Percentiles rank a stretch among this genome's conserved stretches.
These are phyloP conservation scores for Arremon aurantiirostris DNA, from an alignment of 2,797 vertebrate genomes.

Conservation along the genomic window DNA sequence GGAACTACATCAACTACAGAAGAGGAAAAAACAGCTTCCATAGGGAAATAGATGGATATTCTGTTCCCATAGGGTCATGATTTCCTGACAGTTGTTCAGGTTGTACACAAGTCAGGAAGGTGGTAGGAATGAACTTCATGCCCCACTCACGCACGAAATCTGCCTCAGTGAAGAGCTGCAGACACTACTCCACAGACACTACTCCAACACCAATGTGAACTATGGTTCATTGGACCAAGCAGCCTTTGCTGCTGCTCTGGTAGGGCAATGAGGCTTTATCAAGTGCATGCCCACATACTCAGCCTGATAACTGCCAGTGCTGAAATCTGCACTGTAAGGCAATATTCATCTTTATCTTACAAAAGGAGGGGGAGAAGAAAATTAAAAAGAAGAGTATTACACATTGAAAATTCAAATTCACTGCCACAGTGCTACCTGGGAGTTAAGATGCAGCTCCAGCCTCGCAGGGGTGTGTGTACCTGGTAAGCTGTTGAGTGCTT, in stretches of 20 bases:
- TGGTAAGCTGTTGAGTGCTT: background rate
- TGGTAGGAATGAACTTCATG: background rate
- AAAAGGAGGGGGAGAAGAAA: background rate
- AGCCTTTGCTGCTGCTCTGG: background rate
- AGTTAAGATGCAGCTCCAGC: background rate
- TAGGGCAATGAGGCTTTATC: background rate
- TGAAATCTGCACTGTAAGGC: background rate
- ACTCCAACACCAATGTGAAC: background rate
- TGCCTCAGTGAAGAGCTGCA: background rate
- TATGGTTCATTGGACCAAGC: background rate
- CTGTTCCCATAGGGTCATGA: background rate
- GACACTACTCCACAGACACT: background rate
- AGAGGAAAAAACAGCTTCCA: background rate
- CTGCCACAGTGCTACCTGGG: background rate
- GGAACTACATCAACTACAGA: background rate
- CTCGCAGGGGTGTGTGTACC: background rate
- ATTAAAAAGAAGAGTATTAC: background rate
- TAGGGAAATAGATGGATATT: background rate
- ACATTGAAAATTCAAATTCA: background rate
- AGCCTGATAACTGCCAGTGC: background rate
- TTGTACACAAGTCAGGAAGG: background rate
- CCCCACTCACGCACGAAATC: background rate
- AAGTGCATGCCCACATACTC: background rate
- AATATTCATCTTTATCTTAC: background rate
- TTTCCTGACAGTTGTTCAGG: background rate